A percentile compares a stretch with the other conserved stretches of the same genome.
These are phyloP conservation scores for Tipula unca DNA, from an alignment of 2,888 invertebrate genomes.

Conservation along the genomic window DNA sequence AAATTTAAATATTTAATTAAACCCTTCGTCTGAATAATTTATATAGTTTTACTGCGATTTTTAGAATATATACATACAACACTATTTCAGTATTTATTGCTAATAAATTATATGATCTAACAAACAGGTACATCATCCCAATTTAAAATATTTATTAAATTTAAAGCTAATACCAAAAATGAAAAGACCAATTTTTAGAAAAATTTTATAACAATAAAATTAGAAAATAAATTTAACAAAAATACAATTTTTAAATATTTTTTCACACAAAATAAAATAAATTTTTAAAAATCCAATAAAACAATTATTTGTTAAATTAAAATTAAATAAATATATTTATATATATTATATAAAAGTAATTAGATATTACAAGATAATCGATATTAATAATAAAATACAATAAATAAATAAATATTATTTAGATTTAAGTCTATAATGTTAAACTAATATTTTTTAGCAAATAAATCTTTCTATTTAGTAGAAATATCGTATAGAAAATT, in stretches of 20 bases:
- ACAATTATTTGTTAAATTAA: neutral
- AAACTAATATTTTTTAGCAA: no score
- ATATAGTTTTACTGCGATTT: neutral
- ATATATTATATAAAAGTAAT: neutral
- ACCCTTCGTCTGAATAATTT: neutral
- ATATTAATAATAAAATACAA: neutral
- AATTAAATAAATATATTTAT: neutral
- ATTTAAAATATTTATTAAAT: neutral
- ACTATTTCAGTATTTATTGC: neutral
- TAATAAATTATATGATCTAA: neutral
- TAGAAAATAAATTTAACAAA: neutral
- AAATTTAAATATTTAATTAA: neutral
- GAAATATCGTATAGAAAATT: no score
- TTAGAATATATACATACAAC: neutral
- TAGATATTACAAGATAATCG: neutral
- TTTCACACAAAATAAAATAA: neutral
- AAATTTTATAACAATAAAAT: neutral
- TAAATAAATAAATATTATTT: neutral
- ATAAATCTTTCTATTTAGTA: neutral
- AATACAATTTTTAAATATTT: neutral
- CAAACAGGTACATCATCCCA: neutral
- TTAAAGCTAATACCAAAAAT: neutral
- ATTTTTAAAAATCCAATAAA: neutral
- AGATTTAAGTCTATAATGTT: neutral
- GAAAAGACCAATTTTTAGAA: slow-evolving; percentile 2